A percentile compares a stretch with the other conserved stretches of the same genome.
Conservation (phyloP, 2,797 vertebrate genomes). For the Bryconaethiops microstoma region DNA sequence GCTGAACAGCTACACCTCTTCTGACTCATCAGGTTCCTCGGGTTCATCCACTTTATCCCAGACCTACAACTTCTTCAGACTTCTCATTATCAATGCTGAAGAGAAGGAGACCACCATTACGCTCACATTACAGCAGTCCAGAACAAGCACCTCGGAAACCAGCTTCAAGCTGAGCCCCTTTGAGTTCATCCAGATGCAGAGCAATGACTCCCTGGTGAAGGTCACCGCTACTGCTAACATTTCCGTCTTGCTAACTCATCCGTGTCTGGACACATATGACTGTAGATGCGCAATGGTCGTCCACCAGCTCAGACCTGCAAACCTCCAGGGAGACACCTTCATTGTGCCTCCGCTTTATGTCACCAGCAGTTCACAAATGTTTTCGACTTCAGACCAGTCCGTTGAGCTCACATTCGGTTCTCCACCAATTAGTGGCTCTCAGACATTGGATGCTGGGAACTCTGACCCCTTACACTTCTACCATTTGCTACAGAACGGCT, state of each 20-base stretch:
- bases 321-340: background rate
- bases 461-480: fast-evolving
- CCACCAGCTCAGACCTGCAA: constrained; percentile 53
- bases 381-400: constrained; percentile 36
- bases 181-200: constrained; percentile 44
- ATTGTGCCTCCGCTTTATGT: constrained; percentile 50
- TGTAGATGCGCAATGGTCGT: constrained; percentile 70
- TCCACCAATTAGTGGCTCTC: background rate
- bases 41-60: background rate
- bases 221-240: background rate
- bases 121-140: background rate
- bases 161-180: fast-evolving
- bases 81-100: constrained; percentile 68
- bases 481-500: background rate
- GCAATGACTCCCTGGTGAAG: fast-evolving
- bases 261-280: constrained; percentile 43
- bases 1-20: background rate
- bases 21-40: fast-evolving
- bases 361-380: fast-evolving
- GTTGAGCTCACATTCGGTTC: background rate
- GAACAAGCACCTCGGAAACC: fast-evolving
- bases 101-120: background rate
- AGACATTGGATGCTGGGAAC: background rate
- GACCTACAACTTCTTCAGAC: constrained; percentile 56
- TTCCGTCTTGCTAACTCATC: constrained; percentile 67